Percentiles rank a stretch among this genome's conserved stretches.
These are phyloP conservation scores for Cotesia vestalis DNA, from an alignment of 1,140 invertebrate genomes.

Conservation along the genomic window DNA sequence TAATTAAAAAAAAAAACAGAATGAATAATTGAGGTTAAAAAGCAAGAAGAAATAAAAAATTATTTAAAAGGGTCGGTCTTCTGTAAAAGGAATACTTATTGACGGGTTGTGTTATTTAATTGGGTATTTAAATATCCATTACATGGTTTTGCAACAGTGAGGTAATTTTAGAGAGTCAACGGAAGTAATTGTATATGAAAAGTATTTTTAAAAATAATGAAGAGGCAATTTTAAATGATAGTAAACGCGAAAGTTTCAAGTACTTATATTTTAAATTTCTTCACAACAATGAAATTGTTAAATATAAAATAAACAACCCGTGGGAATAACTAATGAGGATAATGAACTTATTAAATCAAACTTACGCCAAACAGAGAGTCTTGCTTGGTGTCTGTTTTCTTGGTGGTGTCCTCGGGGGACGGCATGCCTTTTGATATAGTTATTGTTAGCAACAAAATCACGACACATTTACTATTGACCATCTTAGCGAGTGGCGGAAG, in stretches of 20 bases:
- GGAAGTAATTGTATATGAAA: background rate
- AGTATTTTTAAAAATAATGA: too few relatives aligned
- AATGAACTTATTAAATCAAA: conserved; percentile 12
- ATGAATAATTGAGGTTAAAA: too few relatives aligned
- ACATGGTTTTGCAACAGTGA: background rate
- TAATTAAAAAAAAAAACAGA: too few relatives aligned
- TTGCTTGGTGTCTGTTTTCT: background rate
- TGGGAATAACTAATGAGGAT: conserved; percentile 4
- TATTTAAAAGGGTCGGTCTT: too few relatives aligned
- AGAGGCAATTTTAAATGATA: background rate
- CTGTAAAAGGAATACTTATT: background rate
- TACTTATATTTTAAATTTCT: too few relatives aligned
- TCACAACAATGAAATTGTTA: background rate
- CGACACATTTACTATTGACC: conserved; percentile 24
- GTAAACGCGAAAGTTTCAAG: background rate
- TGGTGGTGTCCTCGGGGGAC: background rate
- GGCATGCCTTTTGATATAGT: conserved; percentile 17
- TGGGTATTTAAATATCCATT: background rate
- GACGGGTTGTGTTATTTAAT: background rate
- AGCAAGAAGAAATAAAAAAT: too few relatives aligned
- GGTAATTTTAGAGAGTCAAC: conserved; percentile 3
- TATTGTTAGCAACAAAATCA: conserved; percentile 19
- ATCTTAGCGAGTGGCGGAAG: conserved; percentile 33
- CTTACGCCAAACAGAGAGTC: conserved; percentile 27
- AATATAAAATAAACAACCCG: background rate